Evolutionary conservation across 2,113 vertebrate genomes (phyloP).

Genomic region (Saccopteryx leptura): DNA sequence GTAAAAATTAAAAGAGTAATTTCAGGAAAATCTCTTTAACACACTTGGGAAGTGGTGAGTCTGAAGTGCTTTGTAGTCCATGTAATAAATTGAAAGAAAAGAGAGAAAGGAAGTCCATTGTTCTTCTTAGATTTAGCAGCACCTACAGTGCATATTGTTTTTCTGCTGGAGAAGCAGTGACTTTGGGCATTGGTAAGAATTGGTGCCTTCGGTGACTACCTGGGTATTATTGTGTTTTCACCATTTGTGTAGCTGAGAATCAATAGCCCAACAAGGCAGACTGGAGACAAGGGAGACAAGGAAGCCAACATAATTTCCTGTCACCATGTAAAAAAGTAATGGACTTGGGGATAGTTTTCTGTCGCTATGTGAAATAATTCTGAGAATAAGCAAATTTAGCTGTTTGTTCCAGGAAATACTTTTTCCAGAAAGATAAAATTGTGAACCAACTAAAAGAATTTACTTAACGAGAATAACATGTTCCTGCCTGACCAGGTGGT

Average conservation of each 20-base stretch:
- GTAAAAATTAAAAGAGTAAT: neutral
- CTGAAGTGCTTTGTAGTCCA: slow-evolving; percentile 40
- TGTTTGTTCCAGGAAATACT: slow-evolving; percentile 49
- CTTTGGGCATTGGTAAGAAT: neutral
- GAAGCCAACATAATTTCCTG: slow-evolving; percentile 49
- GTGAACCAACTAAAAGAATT: slow-evolving; percentile 48
- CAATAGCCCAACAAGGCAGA: slow-evolving; percentile 10
- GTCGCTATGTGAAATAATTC: slow-evolving; percentile 48
- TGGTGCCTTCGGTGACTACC: neutral
- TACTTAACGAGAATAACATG: slow-evolving; percentile 19
- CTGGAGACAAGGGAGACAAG: slow-evolving; percentile 52
- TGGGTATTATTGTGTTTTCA: slow-evolving; percentile 27
- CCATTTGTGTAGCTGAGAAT: neutral
- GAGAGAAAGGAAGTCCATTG: neutral
- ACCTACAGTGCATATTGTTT: neutral
- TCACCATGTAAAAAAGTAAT: slow-evolving; percentile 31
- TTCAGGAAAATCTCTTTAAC: slow-evolving; percentile 47
- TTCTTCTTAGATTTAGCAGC: neutral
- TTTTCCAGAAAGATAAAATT: slow-evolving; percentile 62
- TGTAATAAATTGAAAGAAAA: neutral
- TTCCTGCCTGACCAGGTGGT: neutral
- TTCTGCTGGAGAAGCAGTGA: neutral
- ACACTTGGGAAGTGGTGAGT: neutral
- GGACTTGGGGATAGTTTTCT: slow-evolving; percentile 23
- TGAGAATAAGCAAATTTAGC: slow-evolving; percentile 57